Conservation (phyloP, 2,113 vertebrate species). For the Vulpes vulpes region DNA sequence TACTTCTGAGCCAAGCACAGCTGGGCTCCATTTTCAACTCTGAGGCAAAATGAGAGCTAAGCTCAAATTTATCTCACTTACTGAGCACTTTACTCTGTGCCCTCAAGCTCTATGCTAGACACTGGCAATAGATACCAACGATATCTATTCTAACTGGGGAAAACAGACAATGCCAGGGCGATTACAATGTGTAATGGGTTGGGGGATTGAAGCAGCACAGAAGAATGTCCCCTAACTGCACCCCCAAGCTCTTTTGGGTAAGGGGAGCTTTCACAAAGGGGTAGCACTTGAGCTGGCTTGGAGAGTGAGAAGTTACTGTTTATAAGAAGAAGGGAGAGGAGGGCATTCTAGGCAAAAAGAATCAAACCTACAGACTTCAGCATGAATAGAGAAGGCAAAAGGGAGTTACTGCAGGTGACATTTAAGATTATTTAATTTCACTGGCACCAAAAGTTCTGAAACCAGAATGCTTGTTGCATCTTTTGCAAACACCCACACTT, state of each 20-base stretch:
- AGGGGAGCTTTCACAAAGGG: background rate
- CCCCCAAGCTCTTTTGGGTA: background rate
- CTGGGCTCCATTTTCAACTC: constrained; percentile 60
- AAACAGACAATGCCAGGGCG: background rate
- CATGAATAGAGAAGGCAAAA: background rate
- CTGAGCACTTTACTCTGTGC: background rate
- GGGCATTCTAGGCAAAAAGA: background rate
- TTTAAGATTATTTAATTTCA: constrained; percentile 65
- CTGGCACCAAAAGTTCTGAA: constrained; percentile 48
- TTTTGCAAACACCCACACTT: constrained; percentile 51
- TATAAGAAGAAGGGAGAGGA: background rate
- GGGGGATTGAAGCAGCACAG: background rate
- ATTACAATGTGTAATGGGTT: background rate
- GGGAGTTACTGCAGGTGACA: constrained; percentile 39
- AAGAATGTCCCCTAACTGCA: background rate
- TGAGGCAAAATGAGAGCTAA: constrained; percentile 57
- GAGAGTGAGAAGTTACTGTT: background rate
- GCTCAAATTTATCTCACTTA: constrained; percentile 58
- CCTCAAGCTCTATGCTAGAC: background rate
- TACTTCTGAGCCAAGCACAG: constrained; percentile 33
- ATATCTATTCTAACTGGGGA: background rate
- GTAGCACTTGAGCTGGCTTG: background rate
- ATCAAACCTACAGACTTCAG: background rate
- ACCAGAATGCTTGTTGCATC: background rate
- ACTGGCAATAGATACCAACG: background rate